Evolutionary conservation across 1,140 invertebrate species (phyloP).

Genomic region (Polypedilum vanderplanki): DNA sequence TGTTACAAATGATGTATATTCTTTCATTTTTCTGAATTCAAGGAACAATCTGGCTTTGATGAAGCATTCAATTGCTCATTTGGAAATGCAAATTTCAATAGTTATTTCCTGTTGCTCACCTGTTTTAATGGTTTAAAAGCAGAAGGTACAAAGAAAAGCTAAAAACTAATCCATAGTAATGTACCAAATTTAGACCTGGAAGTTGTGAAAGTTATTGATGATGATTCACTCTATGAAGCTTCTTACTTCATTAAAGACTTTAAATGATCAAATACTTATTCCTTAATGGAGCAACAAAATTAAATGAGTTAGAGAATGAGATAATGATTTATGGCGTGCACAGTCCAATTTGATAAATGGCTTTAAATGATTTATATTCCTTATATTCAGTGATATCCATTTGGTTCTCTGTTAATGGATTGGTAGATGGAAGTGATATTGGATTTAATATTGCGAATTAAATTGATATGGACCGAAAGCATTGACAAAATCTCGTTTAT

Average conservation of each 20-base stretch:
- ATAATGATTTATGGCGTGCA: slow-evolving; percentile 70
- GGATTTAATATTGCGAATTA: slow-evolving; percentile 66
- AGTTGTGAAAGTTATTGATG: slow-evolving; percentile 33
- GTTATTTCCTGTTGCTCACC: slow-evolving; percentile 52
- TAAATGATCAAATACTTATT: slow-evolving; percentile 60
- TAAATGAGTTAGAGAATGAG: slow-evolving; percentile 69
- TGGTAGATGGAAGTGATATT: slow-evolving; percentile 79
- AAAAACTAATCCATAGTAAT: not conserved
- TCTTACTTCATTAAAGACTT: slow-evolving; percentile 32
- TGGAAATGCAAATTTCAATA: slow-evolving; percentile 38
- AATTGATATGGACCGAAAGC: slow-evolving; percentile 36
- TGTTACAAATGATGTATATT: slow-evolving; percentile 43
- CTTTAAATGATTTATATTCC: slow-evolving; percentile 65
- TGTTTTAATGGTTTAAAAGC: slow-evolving; percentile 63
- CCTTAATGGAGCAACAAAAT: slow-evolving; percentile 55
- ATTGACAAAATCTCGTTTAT: slow-evolving; percentile 49
- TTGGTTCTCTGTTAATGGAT: slow-evolving; percentile 91
- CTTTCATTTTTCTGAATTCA: slow-evolving; percentile 64
- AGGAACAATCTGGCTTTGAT: slow-evolving; percentile 44
- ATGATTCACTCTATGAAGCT: slow-evolving; percentile 32
- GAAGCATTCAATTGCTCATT: slow-evolving; percentile 39
- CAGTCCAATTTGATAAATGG: slow-evolving; percentile 64
- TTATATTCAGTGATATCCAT: slow-evolving; percentile 59
- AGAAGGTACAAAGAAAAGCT: slow-evolving; percentile 35
- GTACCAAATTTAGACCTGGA: slow-evolving; percentile 31